Conservation (phyloP, 92 coral and sea anemone species). For the Zoanthus gigantus region DNA sequence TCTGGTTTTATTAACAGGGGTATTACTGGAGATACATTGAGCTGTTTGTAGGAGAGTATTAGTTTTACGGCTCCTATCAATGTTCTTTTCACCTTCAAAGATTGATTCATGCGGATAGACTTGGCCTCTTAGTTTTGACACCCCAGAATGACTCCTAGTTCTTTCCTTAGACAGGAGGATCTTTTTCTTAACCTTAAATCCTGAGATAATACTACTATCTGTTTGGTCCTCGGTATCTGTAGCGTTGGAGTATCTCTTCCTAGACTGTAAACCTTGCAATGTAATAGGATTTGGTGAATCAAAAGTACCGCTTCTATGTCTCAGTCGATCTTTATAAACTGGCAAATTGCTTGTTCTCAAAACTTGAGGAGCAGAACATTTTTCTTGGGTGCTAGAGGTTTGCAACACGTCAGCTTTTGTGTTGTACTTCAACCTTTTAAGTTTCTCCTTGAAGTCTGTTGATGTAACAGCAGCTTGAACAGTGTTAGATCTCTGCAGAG, state of each 20-base stretch:
- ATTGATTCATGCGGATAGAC: not conserved
- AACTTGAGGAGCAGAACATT: not conserved
- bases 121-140: slow-evolving; percentile 21
- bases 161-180: slow-evolving; percentile 7
- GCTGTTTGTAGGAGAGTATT: not conserved
- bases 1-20: not conserved
- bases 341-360: not conserved
- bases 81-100: not conserved
- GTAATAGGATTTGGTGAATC: slow-evolving; percentile 79
- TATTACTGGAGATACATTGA: not conserved
- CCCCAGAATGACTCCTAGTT: slow-evolving; percentile 6
- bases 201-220: not conserved
- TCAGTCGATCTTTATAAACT: slow-evolving; percentile 1
- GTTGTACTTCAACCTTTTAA: not conserved
- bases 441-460: slow-evolving; percentile 32
- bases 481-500: not conserved
- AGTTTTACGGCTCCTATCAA: not conserved
- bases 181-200: slow-evolving; percentile 3
- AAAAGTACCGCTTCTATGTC: slow-evolving; percentile 35
- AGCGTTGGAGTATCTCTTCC: slow-evolving; percentile 48
- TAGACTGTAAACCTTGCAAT: slow-evolving; percentile 33
- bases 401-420: not conserved
- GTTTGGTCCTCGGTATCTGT: not conserved
- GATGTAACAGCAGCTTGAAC: not conserved
- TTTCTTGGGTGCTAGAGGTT: not conserved